Percentiles rank a stretch among this genome's conserved stretches.
phyloP scores from a whole-genome alignment of 1,140 invertebrate genomes.

The Sycophaga agraensis region DNA sequence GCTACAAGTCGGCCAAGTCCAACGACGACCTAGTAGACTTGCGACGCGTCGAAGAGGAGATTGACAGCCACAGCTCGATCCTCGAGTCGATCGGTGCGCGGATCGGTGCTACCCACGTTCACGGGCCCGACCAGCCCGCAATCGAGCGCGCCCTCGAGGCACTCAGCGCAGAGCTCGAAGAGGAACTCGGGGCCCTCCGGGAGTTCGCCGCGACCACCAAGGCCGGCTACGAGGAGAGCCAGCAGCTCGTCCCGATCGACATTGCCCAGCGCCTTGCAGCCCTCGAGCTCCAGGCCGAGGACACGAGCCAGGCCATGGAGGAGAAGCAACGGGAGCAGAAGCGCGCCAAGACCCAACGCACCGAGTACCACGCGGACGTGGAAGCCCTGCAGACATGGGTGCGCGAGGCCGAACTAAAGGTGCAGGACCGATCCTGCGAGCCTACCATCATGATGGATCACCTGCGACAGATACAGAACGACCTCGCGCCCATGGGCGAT shows the following conservation, averaged over 20 bases:
- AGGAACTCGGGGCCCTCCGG: constrained; percentile 62
- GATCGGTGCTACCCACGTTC: constrained; percentile 71
- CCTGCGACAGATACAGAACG: constrained; percentile 74
- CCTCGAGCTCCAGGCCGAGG: constrained; percentile 78
- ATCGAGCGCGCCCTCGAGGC: constrained; percentile 59
- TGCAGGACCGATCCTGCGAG: constrained; percentile 77
- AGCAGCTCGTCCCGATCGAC: constrained; percentile 73
- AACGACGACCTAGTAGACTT: constrained; percentile 64
- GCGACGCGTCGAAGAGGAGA: constrained; percentile 62
- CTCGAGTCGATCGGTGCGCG: constrained; percentile 65
- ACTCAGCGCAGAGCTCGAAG: constrained; percentile 57
- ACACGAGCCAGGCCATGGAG: constrained; percentile 75
- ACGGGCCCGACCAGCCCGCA: constrained; percentile 66
- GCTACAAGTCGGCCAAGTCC: constrained; percentile 62
- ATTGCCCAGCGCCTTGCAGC: constrained; percentile 73
- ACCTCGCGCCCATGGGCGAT: constrained; percentile 72
- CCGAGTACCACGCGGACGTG: constrained; percentile 76
- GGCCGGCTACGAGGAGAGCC: constrained; percentile 67
- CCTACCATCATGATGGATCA: constrained; percentile 76
- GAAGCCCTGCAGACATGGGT: constrained; percentile 83
- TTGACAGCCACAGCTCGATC: constrained; percentile 65
- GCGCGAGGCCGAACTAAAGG: constrained; percentile 75
- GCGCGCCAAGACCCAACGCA: constrained; percentile 75
- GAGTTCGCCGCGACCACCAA: constrained; percentile 66
- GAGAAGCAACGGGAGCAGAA: constrained; percentile 85